Evolutionary conservation across 1,140 invertebrate species (phyloP).

Genomic region (Drosophila watanabei): DNA sequence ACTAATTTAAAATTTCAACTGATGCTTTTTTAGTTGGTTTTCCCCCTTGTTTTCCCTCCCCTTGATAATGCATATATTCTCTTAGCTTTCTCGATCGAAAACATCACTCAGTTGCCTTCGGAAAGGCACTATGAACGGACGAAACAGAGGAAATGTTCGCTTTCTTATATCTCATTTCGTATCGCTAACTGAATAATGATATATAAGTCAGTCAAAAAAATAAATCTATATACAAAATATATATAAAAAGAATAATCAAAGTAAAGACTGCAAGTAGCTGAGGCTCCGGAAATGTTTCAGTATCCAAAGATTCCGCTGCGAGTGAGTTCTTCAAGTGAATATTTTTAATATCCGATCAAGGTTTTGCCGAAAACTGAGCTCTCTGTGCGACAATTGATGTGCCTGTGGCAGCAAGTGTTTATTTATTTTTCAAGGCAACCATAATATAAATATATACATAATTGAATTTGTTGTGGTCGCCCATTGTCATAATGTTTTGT

Average conservation of each 20-base stretch:
- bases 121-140: slow-evolving; percentile 34
- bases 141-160: slow-evolving; percentile 11
- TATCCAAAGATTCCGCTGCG: slow-evolving; percentile 35
- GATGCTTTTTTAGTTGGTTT: slow-evolving; percentile 11
- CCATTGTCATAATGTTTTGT: slow-evolving; percentile 31
- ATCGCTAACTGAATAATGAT: slow-evolving; percentile 12
- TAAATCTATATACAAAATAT: slow-evolving; percentile 28
- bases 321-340: slow-evolving; percentile 36
- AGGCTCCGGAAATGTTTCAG: slow-evolving; percentile 40
- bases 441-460: slow-evolving; percentile 22
- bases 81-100: slow-evolving; percentile 15
- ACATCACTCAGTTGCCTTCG: slow-evolving; percentile 40
- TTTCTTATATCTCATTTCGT: neutral
- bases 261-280: neutral
- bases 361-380: slow-evolving; percentile 13
- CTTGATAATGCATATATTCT: neutral
- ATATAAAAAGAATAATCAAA: slow-evolving; percentile 19
- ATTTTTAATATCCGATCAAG: slow-evolving; percentile 38
- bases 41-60: neutral
- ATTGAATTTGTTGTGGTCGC: slow-evolving; percentile 41
- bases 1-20: slow-evolving; percentile 18
- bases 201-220: slow-evolving; percentile 1
- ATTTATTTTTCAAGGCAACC: slow-evolving; percentile 33
- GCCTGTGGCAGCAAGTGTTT: slow-evolving; percentile 26
- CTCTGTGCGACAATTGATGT: slow-evolving; percentile 31